A percentile compares a stretch with the other conserved stretches of the same genome.
Evolutionary conservation across 2,888 invertebrate species (phyloP).

Genomic region (Cataglyphis albicans): DNA sequence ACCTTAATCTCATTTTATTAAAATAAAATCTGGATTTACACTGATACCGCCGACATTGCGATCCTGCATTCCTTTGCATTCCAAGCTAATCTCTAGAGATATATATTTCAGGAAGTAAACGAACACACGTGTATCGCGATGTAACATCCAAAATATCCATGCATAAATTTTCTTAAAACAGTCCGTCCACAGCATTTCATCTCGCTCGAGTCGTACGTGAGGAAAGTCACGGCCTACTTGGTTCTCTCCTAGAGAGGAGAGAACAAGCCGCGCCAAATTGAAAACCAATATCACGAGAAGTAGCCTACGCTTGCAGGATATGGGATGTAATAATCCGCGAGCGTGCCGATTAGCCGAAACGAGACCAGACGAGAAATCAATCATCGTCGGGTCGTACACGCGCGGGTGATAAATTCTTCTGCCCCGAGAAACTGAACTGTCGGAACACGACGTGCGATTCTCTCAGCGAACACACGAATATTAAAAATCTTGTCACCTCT

Average conservation of each 20-base stretch:
- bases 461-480: constrained; percentile 53
- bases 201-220: not conserved
- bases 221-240: not conserved
- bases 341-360: constrained; percentile 40
- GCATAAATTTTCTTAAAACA: constrained; percentile 7
- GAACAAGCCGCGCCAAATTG: constrained; percentile 60
- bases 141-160: constrained; percentile 5
- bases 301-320: constrained; percentile 37
- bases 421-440: constrained; percentile 45
- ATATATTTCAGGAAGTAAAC: not conserved
- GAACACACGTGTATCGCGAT: not conserved
- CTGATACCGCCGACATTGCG: not conserved
- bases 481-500: constrained; percentile 61
- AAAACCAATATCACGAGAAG: constrained; percentile 59
- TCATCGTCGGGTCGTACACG: constrained; percentile 50
- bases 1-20: not conserved
- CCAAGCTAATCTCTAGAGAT: not conserved
- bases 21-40: not conserved
- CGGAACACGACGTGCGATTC: constrained; percentile 37
- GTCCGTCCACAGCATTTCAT: not conserved
- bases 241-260: constrained; percentile 11
- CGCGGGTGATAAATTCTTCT: constrained; percentile 54
- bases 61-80: not conserved
- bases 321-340: constrained; percentile 65
- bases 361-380: constrained; percentile 45